Evolutionary conservation across 2,113 vertebrate species (phyloP).

Genomic region (Hippocampus mohnikei): DNA sequence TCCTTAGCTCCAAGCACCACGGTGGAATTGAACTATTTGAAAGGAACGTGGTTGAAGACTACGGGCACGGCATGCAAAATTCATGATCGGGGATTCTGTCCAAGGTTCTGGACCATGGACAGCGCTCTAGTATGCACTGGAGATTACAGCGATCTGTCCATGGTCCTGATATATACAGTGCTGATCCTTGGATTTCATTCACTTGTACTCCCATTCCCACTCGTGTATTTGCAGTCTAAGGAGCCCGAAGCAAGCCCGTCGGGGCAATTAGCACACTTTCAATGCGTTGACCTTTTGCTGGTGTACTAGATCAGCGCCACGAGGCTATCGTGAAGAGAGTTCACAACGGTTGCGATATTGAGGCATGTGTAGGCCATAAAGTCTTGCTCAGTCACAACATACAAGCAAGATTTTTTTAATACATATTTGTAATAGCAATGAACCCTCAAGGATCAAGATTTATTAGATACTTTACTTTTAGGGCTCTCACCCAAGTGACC

Average conservation of each 20-base stretch:
- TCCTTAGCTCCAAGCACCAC: conserved; percentile 10
- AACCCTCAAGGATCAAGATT: no score
- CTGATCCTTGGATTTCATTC: not conserved
- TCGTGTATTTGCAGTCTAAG: not conserved
- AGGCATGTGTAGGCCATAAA: no score
- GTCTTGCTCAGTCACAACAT: no score
- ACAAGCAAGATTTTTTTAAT: no score
- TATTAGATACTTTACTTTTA: no score
- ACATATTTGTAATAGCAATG: no score
- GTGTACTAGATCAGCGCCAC: not conserved
- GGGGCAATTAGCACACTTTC: not conserved
- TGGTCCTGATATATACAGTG: conserved; percentile 22
- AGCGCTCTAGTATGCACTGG: not conserved
- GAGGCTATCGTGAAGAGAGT: no score
- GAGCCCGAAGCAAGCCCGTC: not conserved
- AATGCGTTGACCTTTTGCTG: not conserved
- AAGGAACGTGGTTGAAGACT: not conserved
- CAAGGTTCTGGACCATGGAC: conserved; percentile 11
- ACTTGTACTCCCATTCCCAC: conserved; percentile 2
- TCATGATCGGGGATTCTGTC: conserved; percentile 5
- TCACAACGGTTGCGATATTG: no score
- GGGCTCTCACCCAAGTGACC: no score
- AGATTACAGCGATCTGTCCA: conserved; percentile 25
- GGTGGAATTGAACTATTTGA: not conserved
- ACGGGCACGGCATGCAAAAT: not conserved